Evolutionary conservation across 2,888 invertebrate genomes (phyloP).

Genomic region (Acronicta alni): DNA sequence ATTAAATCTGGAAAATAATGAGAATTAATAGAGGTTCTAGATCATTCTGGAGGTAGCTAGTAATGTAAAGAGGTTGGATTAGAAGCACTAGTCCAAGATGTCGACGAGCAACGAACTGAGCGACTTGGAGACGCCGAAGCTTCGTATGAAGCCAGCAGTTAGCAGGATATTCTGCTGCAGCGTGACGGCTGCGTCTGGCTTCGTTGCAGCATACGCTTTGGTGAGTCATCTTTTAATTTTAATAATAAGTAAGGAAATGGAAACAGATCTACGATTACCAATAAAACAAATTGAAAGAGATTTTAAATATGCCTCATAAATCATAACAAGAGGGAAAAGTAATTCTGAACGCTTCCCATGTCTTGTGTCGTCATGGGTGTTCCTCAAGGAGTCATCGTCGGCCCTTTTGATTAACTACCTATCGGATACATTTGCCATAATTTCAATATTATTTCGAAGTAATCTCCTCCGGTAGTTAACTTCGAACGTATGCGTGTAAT

Average conservation of each 20-base stretch:
- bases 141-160: conserved; percentile 84
- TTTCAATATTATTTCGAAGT: not conserved
- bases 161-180: conserved; percentile 86
- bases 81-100: conserved; percentile 65
- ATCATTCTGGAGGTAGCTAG: conserved; percentile 12
- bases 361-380: not conserved
- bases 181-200: conserved; percentile 86
- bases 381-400: not conserved
- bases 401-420: no score
- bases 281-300: no score
- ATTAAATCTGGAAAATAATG: conserved; percentile 24
- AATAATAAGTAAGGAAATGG: no score
- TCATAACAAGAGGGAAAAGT: no score
- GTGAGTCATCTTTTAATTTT: conserved; percentile 64
- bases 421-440: no score
- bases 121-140: conserved; percentile 74
- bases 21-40: conserved; percentile 18
- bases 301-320: no score
- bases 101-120: conserved; percentile 79
- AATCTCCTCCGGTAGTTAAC: not conserved
- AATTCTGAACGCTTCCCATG: no score
- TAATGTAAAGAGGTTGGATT: conserved; percentile 25
- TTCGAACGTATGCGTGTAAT: conserved; percentile 11
- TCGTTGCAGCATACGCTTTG: conserved; percentile 86
- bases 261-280: no score